Conservation (phyloP, 2,888 invertebrate genomes). For the Campaea margaritaria region DNA sequence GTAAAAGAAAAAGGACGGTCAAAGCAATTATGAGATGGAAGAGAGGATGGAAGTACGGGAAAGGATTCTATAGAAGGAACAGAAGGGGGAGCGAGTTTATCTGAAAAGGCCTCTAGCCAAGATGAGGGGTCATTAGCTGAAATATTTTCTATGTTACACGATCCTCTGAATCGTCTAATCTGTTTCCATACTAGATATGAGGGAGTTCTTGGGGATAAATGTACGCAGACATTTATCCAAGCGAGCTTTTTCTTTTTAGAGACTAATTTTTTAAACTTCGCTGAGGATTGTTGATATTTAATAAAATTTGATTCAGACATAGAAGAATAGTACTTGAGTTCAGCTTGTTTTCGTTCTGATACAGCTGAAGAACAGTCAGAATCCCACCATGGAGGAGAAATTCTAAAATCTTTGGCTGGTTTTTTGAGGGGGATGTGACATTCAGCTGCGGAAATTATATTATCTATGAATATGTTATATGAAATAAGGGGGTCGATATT, state of each 20-base stretch:
- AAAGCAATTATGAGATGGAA: background rate
- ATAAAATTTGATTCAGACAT: constrained; percentile 17
- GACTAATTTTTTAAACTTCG: background rate
- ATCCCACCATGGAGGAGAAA: constrained; percentile 30
- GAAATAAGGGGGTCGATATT: background rate
- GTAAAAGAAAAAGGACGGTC: constrained; percentile 5
- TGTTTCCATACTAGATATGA: constrained; percentile 26
- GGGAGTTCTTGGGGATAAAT: constrained; percentile 22
- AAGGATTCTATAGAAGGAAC: background rate
- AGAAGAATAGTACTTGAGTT: background rate
- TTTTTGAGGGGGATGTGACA: constrained; percentile 18
- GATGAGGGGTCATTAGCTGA: background rate
- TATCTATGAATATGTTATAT: constrained; percentile 1
- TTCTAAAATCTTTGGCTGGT: background rate
- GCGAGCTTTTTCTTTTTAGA: constrained; percentile 21
- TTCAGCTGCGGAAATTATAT: constrained; percentile 2
- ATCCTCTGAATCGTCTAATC: constrained; percentile 10
- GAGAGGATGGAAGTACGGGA: background rate
- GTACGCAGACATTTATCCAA: constrained; percentile 26
- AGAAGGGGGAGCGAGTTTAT: background rate
- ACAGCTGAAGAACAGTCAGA: constrained; percentile 15
- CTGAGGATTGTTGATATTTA: constrained; percentile 9
- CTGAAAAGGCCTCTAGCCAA: background rate
- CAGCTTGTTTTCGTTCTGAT: constrained; percentile 4
- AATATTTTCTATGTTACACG: too few relatives aligned